Base-by-base conservation (phyloP, 2,113 vertebrate genomes). In the Cisticola juncidis region DNA sequence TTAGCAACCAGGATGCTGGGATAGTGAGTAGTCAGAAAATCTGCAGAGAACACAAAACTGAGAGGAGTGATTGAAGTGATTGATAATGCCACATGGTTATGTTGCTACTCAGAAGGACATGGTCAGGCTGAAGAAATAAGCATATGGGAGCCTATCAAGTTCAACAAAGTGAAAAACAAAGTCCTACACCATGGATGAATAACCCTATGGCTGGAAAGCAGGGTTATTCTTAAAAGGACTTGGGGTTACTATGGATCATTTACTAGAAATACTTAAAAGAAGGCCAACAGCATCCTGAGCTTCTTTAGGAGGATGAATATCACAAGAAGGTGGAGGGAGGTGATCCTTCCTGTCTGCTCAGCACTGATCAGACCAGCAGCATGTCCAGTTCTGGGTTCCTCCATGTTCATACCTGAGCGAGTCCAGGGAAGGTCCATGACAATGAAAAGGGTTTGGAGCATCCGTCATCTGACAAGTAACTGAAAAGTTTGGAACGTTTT, bases 381-480 rank as follows among this genome's bases (percentile, higher is more conserved):
- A 18, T 61, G 53, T 61, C 42, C 36, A 72, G 7, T 50, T 86
- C 31, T 33, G 25, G 13, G 13, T 4, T 61, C 9, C 22, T 47
- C 12, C 2, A 3, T 18, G 9, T 4, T 17, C 21, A 33, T 29
- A 65, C 13, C 25, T 4, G 0, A 78, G 7, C 0, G 0, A 54
- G 40, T 29, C 12, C 28, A 48, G 9, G 20, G 19, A 33, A 76
- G 6, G 25, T 53, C 36, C 22, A 31, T 29, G 12, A 56, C 0
- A 0, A 23, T 60, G 21, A 31, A 64, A 73, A 48, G 24, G 4
- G 7, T 33, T 73, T 69, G 31, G 8, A 40, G 13, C 11, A 50
- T 6, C 15, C 3, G 1, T 44, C 25, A 51, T 47, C 25, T 16
- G 36, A 81, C 42, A 36, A 76, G 8, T 24, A 28, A 45, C 11